Percentiles rank a stretch among this genome's conserved stretches.
These are phyloP conservation scores for Pluvialis apricaria DNA, from an alignment of 2,113 vertebrate species.

Conservation along the genomic window DNA sequence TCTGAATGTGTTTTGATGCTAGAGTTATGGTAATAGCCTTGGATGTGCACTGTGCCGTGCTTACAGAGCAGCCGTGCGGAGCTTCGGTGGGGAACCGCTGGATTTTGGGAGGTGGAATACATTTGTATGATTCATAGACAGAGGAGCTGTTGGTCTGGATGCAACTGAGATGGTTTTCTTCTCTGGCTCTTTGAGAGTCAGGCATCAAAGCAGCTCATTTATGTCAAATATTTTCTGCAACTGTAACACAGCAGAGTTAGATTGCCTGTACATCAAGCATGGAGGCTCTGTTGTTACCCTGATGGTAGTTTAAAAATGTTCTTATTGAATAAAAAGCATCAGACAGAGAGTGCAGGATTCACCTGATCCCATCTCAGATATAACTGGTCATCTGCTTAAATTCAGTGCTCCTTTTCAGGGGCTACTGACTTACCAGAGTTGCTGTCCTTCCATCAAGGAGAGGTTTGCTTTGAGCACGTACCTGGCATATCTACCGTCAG, in stretches of 20 bases:
- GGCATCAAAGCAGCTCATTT: not conserved
- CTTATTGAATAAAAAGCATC: not conserved
- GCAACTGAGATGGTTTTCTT: not conserved
- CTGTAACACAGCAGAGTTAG: not conserved
- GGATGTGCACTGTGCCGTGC: rapidly evolving
- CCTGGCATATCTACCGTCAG: not conserved
- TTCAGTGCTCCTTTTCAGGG: not conserved
- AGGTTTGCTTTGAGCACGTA: not conserved
- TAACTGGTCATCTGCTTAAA: not conserved
- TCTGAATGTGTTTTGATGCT: not conserved
- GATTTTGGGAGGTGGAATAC: not conserved
- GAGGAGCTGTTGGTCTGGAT: not conserved
- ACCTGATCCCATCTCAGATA: not conserved
- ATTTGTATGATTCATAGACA: not conserved
- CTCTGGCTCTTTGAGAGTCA: not conserved
- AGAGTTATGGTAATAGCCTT: not conserved
- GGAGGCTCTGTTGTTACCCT: not conserved
- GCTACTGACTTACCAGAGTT: not conserved
- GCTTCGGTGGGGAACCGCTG: not conserved
- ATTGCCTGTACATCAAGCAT: not conserved
- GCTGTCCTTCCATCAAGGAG: not conserved
- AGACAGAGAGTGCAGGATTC: not conserved
- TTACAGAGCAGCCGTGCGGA: not conserved
- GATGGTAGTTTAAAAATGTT: not conserved
- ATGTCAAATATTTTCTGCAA: not conserved